phyloP scores from a whole-genome alignment of 1,140 invertebrate genomes.

The Bombus balteatus region DNA sequence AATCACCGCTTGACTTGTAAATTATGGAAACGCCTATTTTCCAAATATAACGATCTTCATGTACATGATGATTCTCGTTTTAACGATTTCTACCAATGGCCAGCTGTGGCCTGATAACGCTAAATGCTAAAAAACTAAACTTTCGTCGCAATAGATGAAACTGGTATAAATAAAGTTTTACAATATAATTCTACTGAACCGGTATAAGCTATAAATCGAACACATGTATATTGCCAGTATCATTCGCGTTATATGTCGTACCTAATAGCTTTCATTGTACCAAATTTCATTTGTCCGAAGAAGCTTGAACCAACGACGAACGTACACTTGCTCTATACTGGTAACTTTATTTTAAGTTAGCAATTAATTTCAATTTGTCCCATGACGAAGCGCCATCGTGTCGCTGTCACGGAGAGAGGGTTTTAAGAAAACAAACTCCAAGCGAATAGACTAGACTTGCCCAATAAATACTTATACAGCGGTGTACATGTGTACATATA shows the following conservation, averaged over 20 bases:
- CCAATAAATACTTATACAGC: neutral
- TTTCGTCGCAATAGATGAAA: neutral
- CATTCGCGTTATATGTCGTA: neutral
- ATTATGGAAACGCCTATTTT: too few relatives aligned
- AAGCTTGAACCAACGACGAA: neutral
- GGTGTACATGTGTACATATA: neutral
- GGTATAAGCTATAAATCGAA: neutral
- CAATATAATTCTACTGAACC: rapidly evolving
- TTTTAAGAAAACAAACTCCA: neutral
- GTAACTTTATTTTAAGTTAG: neutral
- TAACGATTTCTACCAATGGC: too few relatives aligned
- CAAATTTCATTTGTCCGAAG: neutral
- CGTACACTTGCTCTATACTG: neutral
- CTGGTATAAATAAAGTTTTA: too few relatives aligned
- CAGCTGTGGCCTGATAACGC: too few relatives aligned
- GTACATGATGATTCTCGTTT: too few relatives aligned
- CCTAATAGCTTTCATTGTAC: too few relatives aligned
- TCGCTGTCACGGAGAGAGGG: neutral
- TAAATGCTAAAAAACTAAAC: neutral
- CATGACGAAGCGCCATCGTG: neutral
- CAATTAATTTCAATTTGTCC: slow-evolving; percentile 19
- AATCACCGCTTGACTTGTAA: too few relatives aligned
- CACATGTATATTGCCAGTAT: rapidly evolving
- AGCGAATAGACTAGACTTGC: neutral
- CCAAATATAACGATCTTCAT: too few relatives aligned